These are phyloP conservation scores for Columba janthina DNA, from an alignment of 2,113 vertebrate genomes.

Conservation along the genomic window DNA sequence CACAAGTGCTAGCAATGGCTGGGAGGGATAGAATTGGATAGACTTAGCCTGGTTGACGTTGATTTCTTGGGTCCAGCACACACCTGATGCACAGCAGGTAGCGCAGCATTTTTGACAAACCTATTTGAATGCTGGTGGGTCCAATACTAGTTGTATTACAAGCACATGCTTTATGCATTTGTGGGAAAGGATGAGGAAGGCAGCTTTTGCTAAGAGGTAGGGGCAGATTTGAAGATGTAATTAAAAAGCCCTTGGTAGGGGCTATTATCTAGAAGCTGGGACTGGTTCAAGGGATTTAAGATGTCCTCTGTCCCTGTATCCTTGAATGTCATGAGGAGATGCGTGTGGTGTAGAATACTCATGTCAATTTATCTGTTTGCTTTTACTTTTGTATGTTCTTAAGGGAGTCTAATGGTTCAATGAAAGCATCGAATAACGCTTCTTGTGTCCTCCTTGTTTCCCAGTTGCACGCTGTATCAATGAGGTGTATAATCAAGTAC, in stretches of 20 bases:
- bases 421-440: slow-evolving; percentile 18
- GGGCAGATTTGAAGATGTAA: not conserved
- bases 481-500: slow-evolving; percentile 5
- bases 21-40: not conserved
- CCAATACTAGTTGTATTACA: not conserved
- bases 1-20: not conserved
- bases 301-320: not conserved
- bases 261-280: not conserved
- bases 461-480: not conserved
- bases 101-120: not conserved
- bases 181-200: not conserved
- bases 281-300: not conserved
- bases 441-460: not conserved
- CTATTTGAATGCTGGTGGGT: not conserved
- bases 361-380: not conserved
- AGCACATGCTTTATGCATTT: not conserved
- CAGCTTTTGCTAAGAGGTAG: not conserved
- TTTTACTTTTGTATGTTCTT: not conserved
- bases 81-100: not conserved
- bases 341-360: not conserved
- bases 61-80: not conserved
- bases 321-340: not conserved
- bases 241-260: not conserved
- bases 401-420: not conserved
- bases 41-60: not conserved